Base-by-base conservation (phyloP, 2,888 invertebrate species). In the Tetragonisca angustula region DNA sequence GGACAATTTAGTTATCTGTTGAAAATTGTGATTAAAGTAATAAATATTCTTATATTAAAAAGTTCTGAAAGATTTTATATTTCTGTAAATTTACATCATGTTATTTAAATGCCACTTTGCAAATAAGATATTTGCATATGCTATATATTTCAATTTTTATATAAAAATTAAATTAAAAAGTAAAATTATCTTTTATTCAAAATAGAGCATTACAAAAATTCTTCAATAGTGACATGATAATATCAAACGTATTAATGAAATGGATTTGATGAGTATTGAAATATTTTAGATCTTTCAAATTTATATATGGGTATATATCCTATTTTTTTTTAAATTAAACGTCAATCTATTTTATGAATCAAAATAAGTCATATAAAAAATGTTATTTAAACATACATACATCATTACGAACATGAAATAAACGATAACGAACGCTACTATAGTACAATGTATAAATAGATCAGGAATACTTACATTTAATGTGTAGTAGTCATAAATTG, bases 81-180 rank as follows among this genome's bases (percentile, higher is more conserved):
- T 36, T 24, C 9, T 19, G 17, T 27, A 15, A 32, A 49, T 43
- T 50, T 21, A 50, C 2, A 65, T 69, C n/a, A 49, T 2, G 36
- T 50, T 54, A 61, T 4, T 21, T 56, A 19, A 6, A 65, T n/a
- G 13, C 19, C n/a, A 61, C 64, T 62, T 54, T 24, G 43, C n/a
- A 15, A 36, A 17, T 49, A 71, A 54, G 17, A 76, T 54, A 50
- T 27, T 5, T 84, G 67, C 75, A 69, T 72, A 84, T 83, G 73
- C 50, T 15, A 27, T 27, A 27, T 32, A 50, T 36, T 59, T 61
- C 17, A 21, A 15, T 24, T 59, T 54, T 67, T 76, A 70, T 83
- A 76, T 27, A 59, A 69, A 75, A 32, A 68, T 70, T 78, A 65
- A 62, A 79, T 69, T 68, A 72, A 71, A 32, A 65, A 49, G 13